Base-by-base conservation (phyloP, 1,140 invertebrate genomes). In the Lepidurus packardi region DNA sequence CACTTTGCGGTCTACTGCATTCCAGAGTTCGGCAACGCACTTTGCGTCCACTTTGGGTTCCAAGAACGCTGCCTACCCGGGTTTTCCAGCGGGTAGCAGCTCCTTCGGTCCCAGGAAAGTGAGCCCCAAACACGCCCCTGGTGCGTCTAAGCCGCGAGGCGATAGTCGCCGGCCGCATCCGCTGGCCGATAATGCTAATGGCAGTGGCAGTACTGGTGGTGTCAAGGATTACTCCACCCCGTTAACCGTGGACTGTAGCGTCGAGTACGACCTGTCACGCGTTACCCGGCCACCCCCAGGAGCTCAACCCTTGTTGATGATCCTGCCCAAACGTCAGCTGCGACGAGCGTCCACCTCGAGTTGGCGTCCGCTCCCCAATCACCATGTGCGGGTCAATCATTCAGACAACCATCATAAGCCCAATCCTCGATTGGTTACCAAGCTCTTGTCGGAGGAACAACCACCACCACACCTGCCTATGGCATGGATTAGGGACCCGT, bases 201-300 rank as follows among this genome's bases (percentile, higher is more conserved):
- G 53, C 53, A 65, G 7, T 13, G 53, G 53, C 1, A 65, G 13
- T 16, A 21, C 16, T 16, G 16, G 21, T 1, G 53, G 47, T n/a
- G n/a, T 13, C 13, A 80, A 80, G 85, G 92, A 93, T 85, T 93
- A 92, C 85, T 91, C 89, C 82, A 88, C 90, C 83, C 92, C 92
- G 79, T 87, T 93, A 83, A 91, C 92, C 86, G 92, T 93, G 80
- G 92, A 93, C 84, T 93, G 92, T 86, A 92, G 91, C 86, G 91
- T 93, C 79, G 92, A 93, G 85, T 93, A 93, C 87, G 92, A 93
- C 85, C 86, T 93, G 82, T 92, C 92, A 78, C 92, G 92, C 82
- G 90, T 91, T 84, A 91, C 91, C 47, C 92, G 92, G 84, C 92
- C 92, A 79, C 92, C 92, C 78, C 90, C 90, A 81, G 91, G 91